Evolutionary conservation across 2,113 vertebrate species (phyloP).

Genomic region (Indri indri): DNA sequence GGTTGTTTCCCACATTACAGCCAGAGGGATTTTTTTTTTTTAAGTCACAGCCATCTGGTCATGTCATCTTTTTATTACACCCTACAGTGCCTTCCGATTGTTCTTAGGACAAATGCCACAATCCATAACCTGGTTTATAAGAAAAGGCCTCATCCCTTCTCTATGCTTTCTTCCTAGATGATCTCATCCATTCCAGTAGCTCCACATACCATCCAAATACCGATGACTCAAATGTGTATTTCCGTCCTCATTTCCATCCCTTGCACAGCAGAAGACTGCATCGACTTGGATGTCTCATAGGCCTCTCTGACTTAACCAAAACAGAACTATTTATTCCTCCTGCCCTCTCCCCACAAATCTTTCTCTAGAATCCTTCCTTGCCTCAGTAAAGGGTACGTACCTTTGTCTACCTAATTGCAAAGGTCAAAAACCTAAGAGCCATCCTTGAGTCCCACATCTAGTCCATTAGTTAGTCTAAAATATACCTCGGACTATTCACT

Average conservation of each 20-base stretch:
- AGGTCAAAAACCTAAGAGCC: neutral
- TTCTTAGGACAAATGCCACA: neutral
- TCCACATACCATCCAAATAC: slow-evolving; percentile 4
- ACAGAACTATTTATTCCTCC: neutral
- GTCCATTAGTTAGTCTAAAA: neutral
- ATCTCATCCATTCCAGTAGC: neutral
- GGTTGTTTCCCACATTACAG: neutral
- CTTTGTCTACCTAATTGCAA: neutral
- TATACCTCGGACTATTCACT: neutral
- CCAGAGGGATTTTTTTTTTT: neutral
- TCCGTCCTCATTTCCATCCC: slow-evolving; percentile 2
- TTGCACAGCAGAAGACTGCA: neutral
- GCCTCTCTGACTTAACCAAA: slow-evolving; percentile 20
- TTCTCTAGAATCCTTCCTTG: neutral
- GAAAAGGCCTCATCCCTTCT: neutral
- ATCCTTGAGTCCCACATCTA: neutral
- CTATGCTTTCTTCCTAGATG: neutral
- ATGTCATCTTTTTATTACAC: neutral
- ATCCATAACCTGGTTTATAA: neutral
- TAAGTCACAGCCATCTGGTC: neutral
- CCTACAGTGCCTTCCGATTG: neutral
- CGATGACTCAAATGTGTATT: slow-evolving; percentile 33
- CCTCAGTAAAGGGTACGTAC: neutral
- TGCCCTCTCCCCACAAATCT: neutral
- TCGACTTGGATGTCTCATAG: neutral